Conservation (phyloP, 2,113 vertebrate species). For the Vombatus ursinus region DNA sequence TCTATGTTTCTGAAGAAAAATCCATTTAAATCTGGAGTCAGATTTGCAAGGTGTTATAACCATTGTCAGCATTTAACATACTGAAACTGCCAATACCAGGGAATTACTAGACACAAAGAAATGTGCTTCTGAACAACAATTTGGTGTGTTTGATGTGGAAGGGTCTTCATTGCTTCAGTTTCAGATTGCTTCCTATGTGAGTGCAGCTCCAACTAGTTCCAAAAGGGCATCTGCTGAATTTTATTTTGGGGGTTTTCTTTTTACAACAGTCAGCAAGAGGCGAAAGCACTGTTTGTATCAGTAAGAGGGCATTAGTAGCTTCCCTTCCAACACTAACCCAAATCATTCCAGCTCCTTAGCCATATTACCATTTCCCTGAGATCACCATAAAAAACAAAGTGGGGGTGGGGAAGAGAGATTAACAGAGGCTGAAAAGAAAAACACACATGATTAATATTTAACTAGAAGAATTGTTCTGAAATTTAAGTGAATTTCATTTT, state of each 20-base stretch:
- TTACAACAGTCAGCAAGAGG: constrained; percentile 69
- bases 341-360: not conserved
- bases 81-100: constrained; percentile 73
- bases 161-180: constrained; percentile 78
- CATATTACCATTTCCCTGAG: constrained; percentile 29
- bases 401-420: constrained; percentile 14
- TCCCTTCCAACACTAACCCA: not conserved
- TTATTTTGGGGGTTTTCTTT: constrained; percentile 78
- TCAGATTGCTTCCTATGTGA: constrained; percentile 76
- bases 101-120: constrained; percentile 68
- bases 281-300: constrained; percentile 81
- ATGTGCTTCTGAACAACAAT: constrained; percentile 64
- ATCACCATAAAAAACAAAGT: constrained; percentile 29
- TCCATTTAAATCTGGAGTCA: constrained; percentile 78
- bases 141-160: constrained; percentile 76
- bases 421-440: constrained; percentile 52
- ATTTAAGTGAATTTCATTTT: constrained; percentile 68
- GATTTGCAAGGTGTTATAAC: constrained; percentile 78
- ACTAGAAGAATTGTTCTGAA: constrained; percentile 64
- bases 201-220: constrained; percentile 80
- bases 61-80: constrained; percentile 77
- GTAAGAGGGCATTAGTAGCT: constrained; percentile 46
- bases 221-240: constrained; percentile 85
- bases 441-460: constrained; percentile 61
- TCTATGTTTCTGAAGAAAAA: constrained; percentile 81